phyloP scores from a whole-genome alignment of 2,888 invertebrate species.

The Heliconius aoede region DNA sequence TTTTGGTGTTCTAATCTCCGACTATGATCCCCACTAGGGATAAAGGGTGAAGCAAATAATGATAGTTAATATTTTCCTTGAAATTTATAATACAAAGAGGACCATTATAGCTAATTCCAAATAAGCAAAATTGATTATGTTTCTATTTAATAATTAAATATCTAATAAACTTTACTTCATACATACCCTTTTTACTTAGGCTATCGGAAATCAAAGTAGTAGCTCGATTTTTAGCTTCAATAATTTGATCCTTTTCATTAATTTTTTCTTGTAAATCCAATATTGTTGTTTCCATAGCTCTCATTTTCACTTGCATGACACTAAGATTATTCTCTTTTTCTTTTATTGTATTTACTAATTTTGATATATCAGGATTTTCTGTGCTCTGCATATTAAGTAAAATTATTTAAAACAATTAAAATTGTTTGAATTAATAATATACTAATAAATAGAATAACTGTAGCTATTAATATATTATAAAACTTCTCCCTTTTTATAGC shows the following conservation, averaged over 20 bases:
- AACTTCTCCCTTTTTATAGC: not conserved
- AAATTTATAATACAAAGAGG: too few species aligned
- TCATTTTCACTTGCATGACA: slow-evolving; percentile 76
- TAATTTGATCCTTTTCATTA: slow-evolving; percentile 92
- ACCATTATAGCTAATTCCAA: too few species aligned
- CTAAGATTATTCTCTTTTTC: slow-evolving; percentile 76
- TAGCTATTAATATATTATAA: not conserved
- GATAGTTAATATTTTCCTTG: too few species aligned
- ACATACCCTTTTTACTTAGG: slow-evolving; percentile 85
- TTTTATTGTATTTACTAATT: slow-evolving; percentile 87
- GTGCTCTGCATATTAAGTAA: slow-evolving; percentile 54
- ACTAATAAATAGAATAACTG: not conserved
- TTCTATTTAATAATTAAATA: not conserved
- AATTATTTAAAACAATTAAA: not conserved
- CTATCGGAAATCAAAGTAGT: slow-evolving; percentile 89
- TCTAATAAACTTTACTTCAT: not conserved
- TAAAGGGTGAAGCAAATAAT: too few species aligned
- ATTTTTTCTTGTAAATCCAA: slow-evolving; percentile 92
- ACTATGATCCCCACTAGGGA: too few species aligned
- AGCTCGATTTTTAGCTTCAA: slow-evolving; percentile 91
- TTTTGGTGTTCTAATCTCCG: too few species aligned
- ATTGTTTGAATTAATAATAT: too few species aligned
- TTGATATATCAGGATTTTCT: slow-evolving; percentile 70
- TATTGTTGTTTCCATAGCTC: slow-evolving; percentile 88
- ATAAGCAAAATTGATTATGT: not conserved